Evolutionary conservation across 2,797 vertebrate species (phyloP).

Genomic region (Cryptoprocta ferox): DNA sequence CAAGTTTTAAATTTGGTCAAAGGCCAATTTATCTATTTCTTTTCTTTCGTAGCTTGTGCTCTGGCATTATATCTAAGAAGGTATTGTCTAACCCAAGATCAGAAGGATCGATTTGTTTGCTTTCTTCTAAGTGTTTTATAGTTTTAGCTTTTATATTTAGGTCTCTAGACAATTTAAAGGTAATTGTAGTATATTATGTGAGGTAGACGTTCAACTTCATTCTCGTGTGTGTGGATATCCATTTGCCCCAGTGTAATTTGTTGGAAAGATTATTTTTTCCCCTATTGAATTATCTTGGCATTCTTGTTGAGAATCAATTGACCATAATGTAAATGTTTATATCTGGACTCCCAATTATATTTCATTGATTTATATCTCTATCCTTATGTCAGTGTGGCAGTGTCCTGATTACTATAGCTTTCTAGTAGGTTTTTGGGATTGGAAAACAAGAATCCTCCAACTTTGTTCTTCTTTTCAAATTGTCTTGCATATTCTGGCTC

Average conservation of each 20-base stretch:
- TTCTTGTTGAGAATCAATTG: neutral
- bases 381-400: neutral
- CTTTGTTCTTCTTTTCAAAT: neutral
- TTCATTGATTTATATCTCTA: neutral
- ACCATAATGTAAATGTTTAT: neutral
- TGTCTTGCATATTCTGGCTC: neutral
- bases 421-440: neutral
- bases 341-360: neutral
- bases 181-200: neutral
- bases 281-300: neutral
- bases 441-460: neutral
- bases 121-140: neutral
- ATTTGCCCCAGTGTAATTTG: neutral
- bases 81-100: neutral
- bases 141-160: neutral
- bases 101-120: neutral
- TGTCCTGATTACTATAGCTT: neutral
- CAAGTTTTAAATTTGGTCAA: neutral
- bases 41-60: neutral
- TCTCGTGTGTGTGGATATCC: neutral
- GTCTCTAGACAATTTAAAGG: neutral
- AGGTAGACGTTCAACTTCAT: neutral
- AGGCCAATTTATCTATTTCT: neutral
- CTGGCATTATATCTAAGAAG: neutral
- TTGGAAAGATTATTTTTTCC: neutral